Percentiles rank a stretch among this genome's conserved stretches.
phyloP scores from a whole-genome alignment of 92 coral and sea anemone genomes.

The Muricea muricata region DNA sequence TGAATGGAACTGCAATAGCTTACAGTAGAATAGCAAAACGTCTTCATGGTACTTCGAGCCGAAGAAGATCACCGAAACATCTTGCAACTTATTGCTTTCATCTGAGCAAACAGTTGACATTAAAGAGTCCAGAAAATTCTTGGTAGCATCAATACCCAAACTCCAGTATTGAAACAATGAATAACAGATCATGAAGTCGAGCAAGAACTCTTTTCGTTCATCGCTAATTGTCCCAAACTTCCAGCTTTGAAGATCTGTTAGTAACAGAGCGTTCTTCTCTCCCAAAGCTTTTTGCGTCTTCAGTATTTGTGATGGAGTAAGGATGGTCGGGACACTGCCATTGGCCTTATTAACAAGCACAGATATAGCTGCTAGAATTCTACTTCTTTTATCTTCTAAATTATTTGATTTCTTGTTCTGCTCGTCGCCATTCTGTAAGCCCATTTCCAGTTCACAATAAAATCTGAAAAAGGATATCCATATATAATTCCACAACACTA shows the following conservation, averaged over 20 bases:
- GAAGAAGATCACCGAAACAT: neutral
- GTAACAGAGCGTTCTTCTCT: neutral
- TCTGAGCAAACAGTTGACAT: constrained; percentile 32
- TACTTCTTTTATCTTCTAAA: neutral
- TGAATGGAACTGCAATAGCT: constrained; percentile 73
- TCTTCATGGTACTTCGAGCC: constrained; percentile 66
- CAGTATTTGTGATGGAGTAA: constrained; percentile 23
- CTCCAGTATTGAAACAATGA: constrained; percentile 83
- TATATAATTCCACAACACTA: neutral
- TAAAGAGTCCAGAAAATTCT: constrained; percentile 55
- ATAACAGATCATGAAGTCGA: constrained; percentile 77
- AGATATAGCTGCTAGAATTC: constrained; percentile 12
- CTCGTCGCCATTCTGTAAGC: neutral
- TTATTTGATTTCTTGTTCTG: neutral
- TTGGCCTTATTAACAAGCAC: neutral
- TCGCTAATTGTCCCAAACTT: neutral
- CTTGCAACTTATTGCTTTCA: neutral
- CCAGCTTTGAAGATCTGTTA: constrained; percentile 32
- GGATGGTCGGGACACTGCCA: neutral
- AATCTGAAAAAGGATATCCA: neutral
- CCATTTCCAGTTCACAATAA: constrained; percentile 47
- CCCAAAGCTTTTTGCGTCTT: constrained; percentile 24
- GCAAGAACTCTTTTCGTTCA: constrained; percentile 14
- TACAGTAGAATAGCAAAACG: constrained; percentile 66
- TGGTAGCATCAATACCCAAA: constrained; percentile 75